Conservation (phyloP, 2,888 invertebrate species). For the Scaptodrosophila latifasciaeformis region DNA sequence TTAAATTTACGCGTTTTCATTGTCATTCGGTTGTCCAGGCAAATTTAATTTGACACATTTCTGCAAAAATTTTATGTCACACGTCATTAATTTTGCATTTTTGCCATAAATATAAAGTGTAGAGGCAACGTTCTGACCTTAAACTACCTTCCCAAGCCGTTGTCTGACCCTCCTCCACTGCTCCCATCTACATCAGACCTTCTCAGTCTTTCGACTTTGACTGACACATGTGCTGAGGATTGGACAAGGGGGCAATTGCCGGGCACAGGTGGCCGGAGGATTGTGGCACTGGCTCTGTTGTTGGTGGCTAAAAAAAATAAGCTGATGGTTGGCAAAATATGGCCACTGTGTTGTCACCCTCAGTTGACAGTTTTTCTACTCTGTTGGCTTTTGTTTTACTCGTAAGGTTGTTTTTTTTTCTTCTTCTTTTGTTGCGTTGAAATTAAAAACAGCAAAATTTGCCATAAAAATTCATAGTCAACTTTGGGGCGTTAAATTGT, state of each 20-base stretch:
- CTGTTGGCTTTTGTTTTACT: too few species aligned
- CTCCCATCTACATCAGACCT: too few species aligned
- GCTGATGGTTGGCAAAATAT: conserved; percentile 14
- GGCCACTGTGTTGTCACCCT: conserved; percentile 13
- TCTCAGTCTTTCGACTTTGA: too few species aligned
- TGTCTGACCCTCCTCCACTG: too few species aligned
- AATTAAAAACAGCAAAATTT: conserved; percentile 50
- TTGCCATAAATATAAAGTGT: conserved; percentile 56
- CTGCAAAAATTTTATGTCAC: conserved; percentile 56
- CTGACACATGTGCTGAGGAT: too few species aligned
- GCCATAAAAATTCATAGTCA: conserved; percentile 54
- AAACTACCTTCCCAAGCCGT: too few species aligned
- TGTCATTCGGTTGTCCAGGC: too few species aligned
- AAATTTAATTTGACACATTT: conserved; percentile 48
- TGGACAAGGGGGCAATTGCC: too few species aligned
- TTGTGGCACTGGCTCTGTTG: too few species aligned
- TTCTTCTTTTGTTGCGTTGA: conserved; percentile 19
- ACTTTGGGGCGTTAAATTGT: conserved; percentile 35
- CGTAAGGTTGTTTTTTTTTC: conserved; percentile 6
- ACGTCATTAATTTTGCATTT: conserved; percentile 66
- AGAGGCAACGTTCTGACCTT: conserved; percentile 8
- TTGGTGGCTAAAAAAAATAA: too few species aligned
- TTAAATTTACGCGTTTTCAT: too few species aligned
- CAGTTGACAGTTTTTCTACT: conserved; percentile 23
- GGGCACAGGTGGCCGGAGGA: not conserved